Evolutionary conservation across 2,888 invertebrate genomes (phyloP), one percentile per base, ranked within the genome.

Genomic region (Sminthurinus aureus): DNA sequence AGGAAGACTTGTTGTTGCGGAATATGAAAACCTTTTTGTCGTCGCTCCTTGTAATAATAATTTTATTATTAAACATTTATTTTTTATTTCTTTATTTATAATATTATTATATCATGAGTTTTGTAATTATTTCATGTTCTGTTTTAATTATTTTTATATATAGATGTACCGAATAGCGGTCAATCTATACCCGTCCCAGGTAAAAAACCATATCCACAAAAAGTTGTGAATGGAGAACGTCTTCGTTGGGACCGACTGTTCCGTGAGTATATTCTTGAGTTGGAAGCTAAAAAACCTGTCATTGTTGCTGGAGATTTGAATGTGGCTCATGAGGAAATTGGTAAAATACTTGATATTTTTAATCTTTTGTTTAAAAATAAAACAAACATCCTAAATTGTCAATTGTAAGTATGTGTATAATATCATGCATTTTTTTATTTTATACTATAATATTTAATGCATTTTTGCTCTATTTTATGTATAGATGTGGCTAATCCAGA

Each of bases 221-320:
- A 85, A 73, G 94, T 96, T 76, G 96, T 96, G 13, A 91, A 99
- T 84, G 94, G 95, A 6, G 96, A 96, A 91, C 93, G 98, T 89
- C 92, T 96, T 90, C 92, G 95, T 89, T 99, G 99, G 98, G 97
- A 99, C 90, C 92, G 94, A 83, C 92, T 93, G 51, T 97, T 99
- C 89, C 93, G 94, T 87, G 92, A 92, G n/a, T 94, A 94, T 90
- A 91, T 99, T 18, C 93, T 94, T 89, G 92, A 93, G 79, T 92
- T 99, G 87, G 96, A 99, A 91, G 91, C 92, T 85, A 94, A 94
- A 89, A 99, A 99, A 90, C 97, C 98, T 12, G 96, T 99, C 13
- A 95, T 99, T 84, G 93, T 98, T 89, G 96, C 96, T 90, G 99
- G 99, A 0, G 99, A 99, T 91, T 94, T 99, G 93, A 99, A 99